phyloP scores from a whole-genome alignment of 2,113 vertebrate species.

The Illadopsis cleaveri region DNA sequence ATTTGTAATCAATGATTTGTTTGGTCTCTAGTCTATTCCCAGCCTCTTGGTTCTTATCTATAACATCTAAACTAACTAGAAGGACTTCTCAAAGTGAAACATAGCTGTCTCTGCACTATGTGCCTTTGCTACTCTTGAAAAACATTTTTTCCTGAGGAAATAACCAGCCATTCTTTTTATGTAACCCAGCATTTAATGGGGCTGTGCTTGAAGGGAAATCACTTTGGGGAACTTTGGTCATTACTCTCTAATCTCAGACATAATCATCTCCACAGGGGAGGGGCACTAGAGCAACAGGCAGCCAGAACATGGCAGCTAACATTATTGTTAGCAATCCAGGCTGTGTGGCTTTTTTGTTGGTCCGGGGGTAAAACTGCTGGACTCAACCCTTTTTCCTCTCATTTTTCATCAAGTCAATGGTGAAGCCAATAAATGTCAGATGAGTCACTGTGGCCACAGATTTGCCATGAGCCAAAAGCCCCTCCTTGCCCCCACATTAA shows the following conservation, averaged over 20 bases:
- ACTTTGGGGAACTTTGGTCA: not conserved
- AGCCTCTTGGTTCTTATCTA: not conserved
- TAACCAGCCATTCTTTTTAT: not conserved
- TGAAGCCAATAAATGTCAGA: not conserved
- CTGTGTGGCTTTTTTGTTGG: fast-evolving
- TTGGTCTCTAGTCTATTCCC: not conserved
- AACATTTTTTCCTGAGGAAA: not conserved
- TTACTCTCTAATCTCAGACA: not conserved
- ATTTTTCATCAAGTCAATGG: not conserved
- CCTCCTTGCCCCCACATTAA: not conserved
- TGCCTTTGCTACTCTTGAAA: not conserved
- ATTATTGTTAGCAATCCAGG: fast-evolving
- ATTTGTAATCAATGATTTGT: not conserved
- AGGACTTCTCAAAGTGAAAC: not conserved
- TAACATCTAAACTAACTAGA: not conserved
- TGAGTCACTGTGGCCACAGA: not conserved
- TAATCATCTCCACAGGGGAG: too few species aligned
- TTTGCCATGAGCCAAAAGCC: not conserved
- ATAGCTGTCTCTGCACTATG: not conserved
- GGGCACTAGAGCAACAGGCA: not conserved
- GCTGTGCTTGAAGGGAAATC: not conserved
- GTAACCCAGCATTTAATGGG: not conserved
- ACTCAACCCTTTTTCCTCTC: not conserved
- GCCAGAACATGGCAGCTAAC: not conserved
- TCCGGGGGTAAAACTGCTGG: not conserved